These are phyloP conservation scores for Burhinus bistriatus DNA, from an alignment of 2,113 vertebrate species.

Conservation along the genomic window DNA sequence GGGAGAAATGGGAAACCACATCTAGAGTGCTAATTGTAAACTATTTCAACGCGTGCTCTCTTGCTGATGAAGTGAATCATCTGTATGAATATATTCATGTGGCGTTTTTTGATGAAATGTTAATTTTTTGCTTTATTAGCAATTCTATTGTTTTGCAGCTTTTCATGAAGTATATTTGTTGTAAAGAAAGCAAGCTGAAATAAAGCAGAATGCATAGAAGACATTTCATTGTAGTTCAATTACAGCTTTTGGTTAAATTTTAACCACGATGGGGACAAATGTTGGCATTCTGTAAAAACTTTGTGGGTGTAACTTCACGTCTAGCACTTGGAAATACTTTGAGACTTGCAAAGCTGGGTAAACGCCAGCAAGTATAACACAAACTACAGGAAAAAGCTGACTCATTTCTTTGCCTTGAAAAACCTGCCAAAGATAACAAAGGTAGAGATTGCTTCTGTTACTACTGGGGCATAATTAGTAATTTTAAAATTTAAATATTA, in stretches of 20 bases:
- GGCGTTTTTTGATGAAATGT: slow-evolving; percentile 64
- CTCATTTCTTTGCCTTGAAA: slow-evolving; percentile 35
- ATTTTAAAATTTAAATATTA: neutral
- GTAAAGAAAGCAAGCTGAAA: slow-evolving; percentile 57
- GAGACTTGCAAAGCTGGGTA: slow-evolving; percentile 36
- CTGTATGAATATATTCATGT: slow-evolving; percentile 48
- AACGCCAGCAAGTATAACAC: slow-evolving; percentile 20
- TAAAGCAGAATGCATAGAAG: slow-evolving; percentile 63
- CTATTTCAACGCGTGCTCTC: slow-evolving; percentile 37
- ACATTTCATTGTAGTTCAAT: slow-evolving; percentile 59
- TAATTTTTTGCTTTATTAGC: slow-evolving; percentile 59
- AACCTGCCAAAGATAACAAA: slow-evolving; percentile 38
- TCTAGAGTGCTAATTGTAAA: slow-evolving; percentile 47
- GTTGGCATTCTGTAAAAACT: slow-evolving; percentile 46
- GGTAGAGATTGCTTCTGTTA: slow-evolving; percentile 33
- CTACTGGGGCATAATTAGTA: neutral
- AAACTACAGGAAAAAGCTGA: slow-evolving; percentile 45
- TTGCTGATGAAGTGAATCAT: slow-evolving; percentile 61
- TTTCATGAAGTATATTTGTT: slow-evolving; percentile 50
- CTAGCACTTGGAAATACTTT: slow-evolving; percentile 48
- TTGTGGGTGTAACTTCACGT: slow-evolving; percentile 57
- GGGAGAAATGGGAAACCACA: slow-evolving; percentile 51
- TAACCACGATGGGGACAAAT: slow-evolving; percentile 61
- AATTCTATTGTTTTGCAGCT: slow-evolving; percentile 50
- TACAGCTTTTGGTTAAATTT: slow-evolving; percentile 62